Percentiles rank a stretch among this genome's conserved stretches.
These are phyloP conservation scores for Lytechinus variegatus DNA, from an alignment of 35 echinoderm and acorn worm genomes.

Conservation along the genomic window DNA sequence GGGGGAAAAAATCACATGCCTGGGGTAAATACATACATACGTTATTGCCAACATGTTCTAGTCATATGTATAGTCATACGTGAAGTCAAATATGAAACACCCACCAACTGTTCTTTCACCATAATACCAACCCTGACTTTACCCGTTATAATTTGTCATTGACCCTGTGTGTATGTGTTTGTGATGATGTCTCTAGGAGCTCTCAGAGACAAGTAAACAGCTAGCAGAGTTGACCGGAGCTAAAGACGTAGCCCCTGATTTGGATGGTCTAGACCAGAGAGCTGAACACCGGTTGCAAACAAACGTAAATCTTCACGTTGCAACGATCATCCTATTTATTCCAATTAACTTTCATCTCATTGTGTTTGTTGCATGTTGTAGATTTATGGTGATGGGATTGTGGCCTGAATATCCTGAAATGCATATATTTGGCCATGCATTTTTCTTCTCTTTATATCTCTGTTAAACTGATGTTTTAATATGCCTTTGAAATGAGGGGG, in stretches of 20 bases:
- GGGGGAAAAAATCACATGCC: too few relatives aligned
- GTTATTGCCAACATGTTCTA: too few relatives aligned
- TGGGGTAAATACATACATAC: too few relatives aligned
- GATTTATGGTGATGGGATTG: conserved; percentile 24
- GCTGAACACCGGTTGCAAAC: background rate
- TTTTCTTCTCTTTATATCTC: background rate
- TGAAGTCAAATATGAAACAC: too few relatives aligned
- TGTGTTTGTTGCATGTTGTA: background rate
- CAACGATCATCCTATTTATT: background rate
- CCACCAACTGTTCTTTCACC: background rate
- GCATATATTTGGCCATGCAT: background rate
- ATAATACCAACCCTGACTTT: background rate
- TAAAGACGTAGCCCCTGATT: conserved; percentile 86
- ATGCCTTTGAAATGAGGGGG: background rate
- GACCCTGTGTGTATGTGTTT: conserved; percentile 32
- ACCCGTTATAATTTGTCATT: conserved; percentile 38
- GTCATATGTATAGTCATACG: too few relatives aligned
- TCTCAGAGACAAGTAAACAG: conserved; percentile 98
- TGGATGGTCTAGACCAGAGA: conserved; percentile 70
- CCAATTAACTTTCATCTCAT: background rate
- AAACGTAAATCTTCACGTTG: conserved; percentile 40
- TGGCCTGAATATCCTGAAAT: background rate
- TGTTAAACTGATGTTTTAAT: background rate
- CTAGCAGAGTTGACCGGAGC: conserved; percentile 94
- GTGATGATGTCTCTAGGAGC: conserved; percentile 70